phyloP scores from a whole-genome alignment of 64 coral and sea anemone species.

The Montipora efflorescens region DNA sequence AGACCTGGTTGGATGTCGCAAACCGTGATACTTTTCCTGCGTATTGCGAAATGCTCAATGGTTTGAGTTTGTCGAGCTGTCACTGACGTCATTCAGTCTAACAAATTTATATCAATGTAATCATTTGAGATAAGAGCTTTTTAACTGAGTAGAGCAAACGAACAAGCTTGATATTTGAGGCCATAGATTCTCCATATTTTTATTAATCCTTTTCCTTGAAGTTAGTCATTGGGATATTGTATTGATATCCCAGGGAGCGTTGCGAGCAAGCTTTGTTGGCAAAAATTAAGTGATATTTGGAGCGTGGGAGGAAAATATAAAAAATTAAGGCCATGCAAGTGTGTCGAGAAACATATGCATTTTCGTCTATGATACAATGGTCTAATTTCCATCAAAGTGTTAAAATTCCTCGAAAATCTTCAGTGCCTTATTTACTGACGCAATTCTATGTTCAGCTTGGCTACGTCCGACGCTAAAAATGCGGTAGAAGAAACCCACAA shows the following conservation, averaged over 20 bases:
- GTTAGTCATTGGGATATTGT: neutral
- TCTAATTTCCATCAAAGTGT: neutral
- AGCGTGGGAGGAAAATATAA: constrained; percentile 25
- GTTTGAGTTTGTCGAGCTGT: neutral
- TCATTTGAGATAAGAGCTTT: neutral
- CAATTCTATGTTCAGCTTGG: neutral
- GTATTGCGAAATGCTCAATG: neutral
- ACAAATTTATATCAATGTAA: neutral
- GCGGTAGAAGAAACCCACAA: neutral
- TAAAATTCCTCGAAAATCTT: neutral
- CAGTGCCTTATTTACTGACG: neutral
- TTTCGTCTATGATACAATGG: constrained; percentile 5
- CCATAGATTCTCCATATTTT: neutral
- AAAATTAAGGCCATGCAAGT: constrained; percentile 37
- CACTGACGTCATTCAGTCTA: constrained; percentile 23
- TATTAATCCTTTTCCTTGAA: neutral
- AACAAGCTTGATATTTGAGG: neutral
- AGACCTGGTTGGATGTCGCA: neutral
- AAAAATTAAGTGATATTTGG: constrained; percentile 31
- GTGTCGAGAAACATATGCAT: constrained; percentile 15
- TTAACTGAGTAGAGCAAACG: neutral
- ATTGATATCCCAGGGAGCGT: neutral
- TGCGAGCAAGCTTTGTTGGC: neutral
- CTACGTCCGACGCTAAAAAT: neutral
- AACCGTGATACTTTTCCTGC: neutral